phyloP scores from a whole-genome alignment of 2,113 vertebrate genomes.

The Corynorhinus townsendii region DNA sequence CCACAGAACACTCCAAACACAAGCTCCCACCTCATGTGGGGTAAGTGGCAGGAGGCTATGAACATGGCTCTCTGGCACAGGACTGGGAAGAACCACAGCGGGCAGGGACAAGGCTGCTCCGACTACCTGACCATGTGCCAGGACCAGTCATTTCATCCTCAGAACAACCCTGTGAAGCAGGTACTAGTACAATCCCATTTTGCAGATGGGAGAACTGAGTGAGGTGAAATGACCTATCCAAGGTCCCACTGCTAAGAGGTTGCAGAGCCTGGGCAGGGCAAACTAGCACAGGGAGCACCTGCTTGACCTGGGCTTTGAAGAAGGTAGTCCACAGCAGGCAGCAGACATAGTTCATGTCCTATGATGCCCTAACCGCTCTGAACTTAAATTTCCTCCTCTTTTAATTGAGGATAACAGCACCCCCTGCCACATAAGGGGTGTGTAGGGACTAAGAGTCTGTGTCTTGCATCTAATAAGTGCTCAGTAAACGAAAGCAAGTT shows the following conservation, averaged over 20 bases:
- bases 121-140: accelerated
- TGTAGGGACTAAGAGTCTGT: accelerated
- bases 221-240: not conserved
- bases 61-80: not conserved
- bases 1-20: not conserved
- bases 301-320: not conserved
- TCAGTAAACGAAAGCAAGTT: not conserved
- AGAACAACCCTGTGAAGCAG: not conserved
- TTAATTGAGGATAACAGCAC: accelerated
- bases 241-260: not conserved
- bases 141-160: not conserved
- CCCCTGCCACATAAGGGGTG: not conserved
- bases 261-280: not conserved
- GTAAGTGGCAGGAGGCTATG: not conserved
- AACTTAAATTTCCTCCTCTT: not conserved
- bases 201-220: not conserved
- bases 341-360: accelerated
- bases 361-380: not conserved
- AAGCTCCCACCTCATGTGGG: not conserved
- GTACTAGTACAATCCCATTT: not conserved
- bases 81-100: too few species aligned
- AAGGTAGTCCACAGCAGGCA: not conserved
- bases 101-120: not conserved
- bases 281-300: too few species aligned
- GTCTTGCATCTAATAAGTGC: not conserved